These are phyloP conservation scores for Glaucopsyche alexis DNA, from an alignment of 2,888 invertebrate species.

Conservation along the genomic window DNA sequence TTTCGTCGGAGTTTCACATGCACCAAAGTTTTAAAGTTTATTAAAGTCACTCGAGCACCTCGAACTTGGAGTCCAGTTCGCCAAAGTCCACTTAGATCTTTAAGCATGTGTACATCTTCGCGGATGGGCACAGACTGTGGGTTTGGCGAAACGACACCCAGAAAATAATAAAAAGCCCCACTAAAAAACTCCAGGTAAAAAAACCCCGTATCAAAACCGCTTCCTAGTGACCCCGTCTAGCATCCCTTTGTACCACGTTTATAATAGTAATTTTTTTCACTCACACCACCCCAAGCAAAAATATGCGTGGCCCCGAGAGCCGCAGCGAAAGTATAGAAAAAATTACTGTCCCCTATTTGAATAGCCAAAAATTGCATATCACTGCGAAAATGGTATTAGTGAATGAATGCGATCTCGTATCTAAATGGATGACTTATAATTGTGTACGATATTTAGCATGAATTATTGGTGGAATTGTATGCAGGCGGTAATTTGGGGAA, in stretches of 20 bases:
- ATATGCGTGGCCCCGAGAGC: conserved; percentile 63
- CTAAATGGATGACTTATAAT: conserved; percentile 77
- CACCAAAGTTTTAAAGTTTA: conserved; percentile 39
- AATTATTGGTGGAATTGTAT: conserved; percentile 72
- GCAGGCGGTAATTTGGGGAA: conserved; percentile 30
- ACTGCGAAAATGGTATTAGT: conserved; percentile 75
- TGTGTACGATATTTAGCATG: conserved; percentile 77
- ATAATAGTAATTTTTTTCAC: conserved; percentile 79
- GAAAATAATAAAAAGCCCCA: conserved; percentile 71
- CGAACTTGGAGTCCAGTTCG: conserved; percentile 38
- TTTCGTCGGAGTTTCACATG: conserved; percentile 45
- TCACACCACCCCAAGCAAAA: conserved; percentile 77
- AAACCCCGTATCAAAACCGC: conserved; percentile 78
- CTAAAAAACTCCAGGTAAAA: conserved; percentile 69
- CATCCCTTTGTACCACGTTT: conserved; percentile 77
- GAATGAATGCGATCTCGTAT: conserved; percentile 77
- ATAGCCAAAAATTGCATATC: conserved; percentile 79
- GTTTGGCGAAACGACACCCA: conserved; percentile 68
- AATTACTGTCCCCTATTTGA: conserved; percentile 77
- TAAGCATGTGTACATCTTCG: conserved; percentile 78
- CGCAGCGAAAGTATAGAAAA: conserved; percentile 60
- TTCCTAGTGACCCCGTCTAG: conserved; percentile 80
- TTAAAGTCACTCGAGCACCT: conserved; percentile 43
- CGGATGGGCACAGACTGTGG: conserved; percentile 79
- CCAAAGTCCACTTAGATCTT: conserved; percentile 64